phyloP scores from a whole-genome alignment of 2,888 invertebrate genomes.

The Drosophila rellima region DNA sequence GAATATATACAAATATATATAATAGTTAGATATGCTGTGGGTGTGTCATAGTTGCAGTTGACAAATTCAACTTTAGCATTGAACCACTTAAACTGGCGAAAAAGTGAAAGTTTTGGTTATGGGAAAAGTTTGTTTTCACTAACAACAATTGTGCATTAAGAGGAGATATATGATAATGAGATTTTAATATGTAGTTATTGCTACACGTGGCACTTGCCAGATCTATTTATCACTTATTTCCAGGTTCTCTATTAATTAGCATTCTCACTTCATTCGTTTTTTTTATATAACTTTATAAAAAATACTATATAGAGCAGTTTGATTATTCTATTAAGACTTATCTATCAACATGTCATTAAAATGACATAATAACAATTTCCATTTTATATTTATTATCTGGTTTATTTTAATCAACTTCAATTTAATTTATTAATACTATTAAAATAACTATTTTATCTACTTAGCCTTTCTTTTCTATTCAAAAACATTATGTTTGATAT shows the following conservation, averaged over 20 bases:
- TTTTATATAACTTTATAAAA: background rate
- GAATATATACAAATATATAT: constrained; percentile 18
- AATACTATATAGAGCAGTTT: background rate
- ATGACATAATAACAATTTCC: too few relatives aligned
- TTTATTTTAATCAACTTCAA: background rate
- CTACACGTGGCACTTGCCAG: constrained; percentile 18
- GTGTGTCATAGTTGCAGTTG: constrained; percentile 47
- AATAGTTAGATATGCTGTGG: background rate
- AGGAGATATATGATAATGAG: background rate
- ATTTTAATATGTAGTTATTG: background rate
- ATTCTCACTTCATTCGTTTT: background rate
- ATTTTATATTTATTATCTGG: background rate
- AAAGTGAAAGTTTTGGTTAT: constrained; percentile 49
- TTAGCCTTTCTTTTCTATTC: background rate
- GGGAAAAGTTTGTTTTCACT: constrained; percentile 1
- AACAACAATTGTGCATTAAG: background rate
- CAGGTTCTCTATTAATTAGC: background rate
- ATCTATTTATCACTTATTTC: constrained; percentile 10
- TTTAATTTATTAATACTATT: background rate
- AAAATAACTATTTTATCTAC: too few relatives aligned
- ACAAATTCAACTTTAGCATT: constrained; percentile 39
- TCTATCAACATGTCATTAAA: background rate
- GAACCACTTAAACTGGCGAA: constrained; percentile 27
- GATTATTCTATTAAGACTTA: background rate
- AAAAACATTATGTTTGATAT: background rate